Percentiles rank a stretch among this genome's conserved stretches.
These are phyloP conservation scores for Panthera leo DNA, from an alignment of 2,113 vertebrate genomes.

Conservation along the genomic window DNA sequence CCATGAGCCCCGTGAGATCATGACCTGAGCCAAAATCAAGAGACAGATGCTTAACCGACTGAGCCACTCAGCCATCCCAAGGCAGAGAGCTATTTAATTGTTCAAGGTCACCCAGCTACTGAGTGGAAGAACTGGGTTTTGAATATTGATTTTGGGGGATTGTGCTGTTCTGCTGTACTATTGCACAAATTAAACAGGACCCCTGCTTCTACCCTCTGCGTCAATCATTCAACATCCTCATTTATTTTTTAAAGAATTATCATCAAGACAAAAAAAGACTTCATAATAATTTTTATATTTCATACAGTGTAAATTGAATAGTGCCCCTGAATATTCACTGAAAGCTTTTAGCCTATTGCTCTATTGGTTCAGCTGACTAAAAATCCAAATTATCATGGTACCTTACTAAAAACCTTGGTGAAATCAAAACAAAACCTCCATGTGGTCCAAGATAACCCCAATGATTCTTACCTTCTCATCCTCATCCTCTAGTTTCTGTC, in stretches of 20 bases:
- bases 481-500: background rate
- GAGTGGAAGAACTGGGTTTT: background rate
- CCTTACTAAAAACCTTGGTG: background rate
- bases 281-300: background rate
- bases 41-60: too few relatives aligned
- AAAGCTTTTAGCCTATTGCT: background rate
- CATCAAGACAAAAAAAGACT: background rate
- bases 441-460: background rate
- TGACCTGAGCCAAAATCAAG: too few relatives aligned
- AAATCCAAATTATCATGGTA: background rate
- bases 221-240: background rate
- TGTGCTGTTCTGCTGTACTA: background rate
- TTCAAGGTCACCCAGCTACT: background rate
- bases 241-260: background rate
- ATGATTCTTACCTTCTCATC: background rate
- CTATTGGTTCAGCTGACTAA: background rate
- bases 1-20: too few relatives aligned
- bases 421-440: background rate
- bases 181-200: background rate
- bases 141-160: background rate
- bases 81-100: background rate
- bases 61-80: background rate
- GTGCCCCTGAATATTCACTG: background rate
- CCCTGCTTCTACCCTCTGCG: background rate
- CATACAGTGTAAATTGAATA: background rate